phyloP scores from a whole-genome alignment of 2,113 vertebrate genomes.

The Vulpes lagopus region DNA sequence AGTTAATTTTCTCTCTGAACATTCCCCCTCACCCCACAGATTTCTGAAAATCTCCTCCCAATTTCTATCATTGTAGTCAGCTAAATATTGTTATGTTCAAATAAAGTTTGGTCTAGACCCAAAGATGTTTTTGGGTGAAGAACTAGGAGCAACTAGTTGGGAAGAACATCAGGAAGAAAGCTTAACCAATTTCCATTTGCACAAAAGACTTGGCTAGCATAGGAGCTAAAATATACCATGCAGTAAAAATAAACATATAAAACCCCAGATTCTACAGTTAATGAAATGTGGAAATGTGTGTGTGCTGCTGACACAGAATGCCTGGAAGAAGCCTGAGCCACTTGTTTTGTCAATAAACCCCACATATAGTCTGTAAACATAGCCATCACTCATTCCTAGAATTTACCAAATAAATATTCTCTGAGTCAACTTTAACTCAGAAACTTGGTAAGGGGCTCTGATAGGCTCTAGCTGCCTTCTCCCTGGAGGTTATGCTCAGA shows the following conservation, averaged over 20 bases:
- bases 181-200: background rate
- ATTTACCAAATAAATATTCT: background rate
- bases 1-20: background rate
- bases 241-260: slow-evolving; percentile 17
- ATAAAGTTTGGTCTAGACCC: background rate
- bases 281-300: background rate
- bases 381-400: background rate
- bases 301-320: background rate
- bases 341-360: slow-evolving; percentile 23
- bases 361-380: background rate
- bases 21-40: too few species aligned
- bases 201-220: background rate
- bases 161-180: background rate
- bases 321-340: background rate
- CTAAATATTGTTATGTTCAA: background rate
- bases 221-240: background rate
- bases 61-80: background rate
- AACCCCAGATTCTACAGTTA: background rate
- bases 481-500: background rate
- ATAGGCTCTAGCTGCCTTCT: background rate
- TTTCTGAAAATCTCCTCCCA: background rate
- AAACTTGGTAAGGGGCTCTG: background rate
- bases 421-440: background rate
- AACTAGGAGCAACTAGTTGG: background rate
- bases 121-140: background rate